These are phyloP conservation scores for Agonopterix alstromeriana DNA, from an alignment of 2,888 invertebrate species.

Conservation along the genomic window DNA sequence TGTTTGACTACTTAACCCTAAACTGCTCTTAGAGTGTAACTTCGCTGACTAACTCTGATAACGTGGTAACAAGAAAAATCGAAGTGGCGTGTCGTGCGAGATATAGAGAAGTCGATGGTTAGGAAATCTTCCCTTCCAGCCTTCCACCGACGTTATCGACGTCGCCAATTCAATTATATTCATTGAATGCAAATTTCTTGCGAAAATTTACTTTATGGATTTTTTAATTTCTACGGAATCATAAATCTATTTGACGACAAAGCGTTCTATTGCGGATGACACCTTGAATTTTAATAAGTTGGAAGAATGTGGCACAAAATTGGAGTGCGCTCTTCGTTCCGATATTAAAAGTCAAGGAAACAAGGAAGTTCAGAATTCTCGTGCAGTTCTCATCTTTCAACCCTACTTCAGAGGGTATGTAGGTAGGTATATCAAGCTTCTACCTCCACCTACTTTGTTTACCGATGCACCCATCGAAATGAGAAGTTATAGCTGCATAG, in stretches of 20 bases:
- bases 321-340: not conserved
- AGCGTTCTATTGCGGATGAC: constrained; percentile 3
- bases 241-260: constrained; percentile 5
- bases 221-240: constrained; percentile 7
- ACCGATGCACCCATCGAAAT: constrained; percentile 33
- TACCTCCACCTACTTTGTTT: constrained; percentile 20
- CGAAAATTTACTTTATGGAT: constrained; percentile 18
- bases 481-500: constrained; percentile 27
- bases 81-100: too few species aligned
- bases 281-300: constrained; percentile 5
- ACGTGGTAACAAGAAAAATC: too few species aligned
- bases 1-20: too few species aligned
- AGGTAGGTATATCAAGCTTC: not conserved
- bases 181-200: constrained; percentile 32
- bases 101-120: too few species aligned
- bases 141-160: constrained; percentile 16
- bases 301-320: not conserved
- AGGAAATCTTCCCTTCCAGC: constrained; percentile 5
- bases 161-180: constrained; percentile 29
- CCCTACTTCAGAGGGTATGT: too few species aligned
- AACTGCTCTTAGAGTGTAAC: too few species aligned
- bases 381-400: not conserved
- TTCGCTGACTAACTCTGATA: too few species aligned
- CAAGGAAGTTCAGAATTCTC: not conserved
- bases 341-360: not conserved